Evolutionary conservation across 2,888 invertebrate genomes (phyloP), one percentile per base, ranked within the genome.

Genomic region (Oxytorus armatus): DNA sequence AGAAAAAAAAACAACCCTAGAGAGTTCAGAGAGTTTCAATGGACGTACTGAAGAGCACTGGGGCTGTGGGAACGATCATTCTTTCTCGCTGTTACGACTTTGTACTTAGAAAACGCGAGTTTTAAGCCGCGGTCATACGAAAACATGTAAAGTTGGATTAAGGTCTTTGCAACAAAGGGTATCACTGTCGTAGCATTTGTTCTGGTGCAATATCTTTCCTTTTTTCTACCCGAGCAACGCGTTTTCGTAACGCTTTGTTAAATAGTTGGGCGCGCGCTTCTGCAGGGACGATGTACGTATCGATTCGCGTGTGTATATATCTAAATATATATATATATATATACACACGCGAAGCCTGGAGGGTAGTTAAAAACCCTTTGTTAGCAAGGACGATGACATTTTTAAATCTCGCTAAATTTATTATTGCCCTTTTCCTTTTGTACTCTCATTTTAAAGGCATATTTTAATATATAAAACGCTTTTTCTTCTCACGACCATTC

Each of bases 81-180:
- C n/a, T n/a, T n/a, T n/a, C n/a, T n/a, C n/a, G 49, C 75, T 33
- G 36, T 70, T 65, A 39, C 47, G 49, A 66, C 72, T 75, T 66
- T 59, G n/a, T 55, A 55, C 68, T 66, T 70, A 21, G 44, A 39
- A 75, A 79, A 61, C 47, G 36, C 65, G 65, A 79, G 70, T 79
- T 76, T 76, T 72, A 36, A 29, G 25, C 55, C 11, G 47, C n/a
- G n/a, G n/a, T n/a, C n/a, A n/a, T 33, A 42, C 51, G 29, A 57
- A 76, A 53, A 76, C 75, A 69, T 57, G 63, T 36, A 44, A 42
- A 49, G 66, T 55, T 59, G 72, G 66, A 76, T 80, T 77, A 73
- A 68, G 61, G 61, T 73, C 36, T 63, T 55, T 73, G 53, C 68
- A 72, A 61, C 57, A 16, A 21, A 8, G 23, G 29, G 16, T 51